These are phyloP conservation scores for Drosophila truncata DNA, from an alignment of 1,140 invertebrate genomes.

Conservation along the genomic window DNA sequence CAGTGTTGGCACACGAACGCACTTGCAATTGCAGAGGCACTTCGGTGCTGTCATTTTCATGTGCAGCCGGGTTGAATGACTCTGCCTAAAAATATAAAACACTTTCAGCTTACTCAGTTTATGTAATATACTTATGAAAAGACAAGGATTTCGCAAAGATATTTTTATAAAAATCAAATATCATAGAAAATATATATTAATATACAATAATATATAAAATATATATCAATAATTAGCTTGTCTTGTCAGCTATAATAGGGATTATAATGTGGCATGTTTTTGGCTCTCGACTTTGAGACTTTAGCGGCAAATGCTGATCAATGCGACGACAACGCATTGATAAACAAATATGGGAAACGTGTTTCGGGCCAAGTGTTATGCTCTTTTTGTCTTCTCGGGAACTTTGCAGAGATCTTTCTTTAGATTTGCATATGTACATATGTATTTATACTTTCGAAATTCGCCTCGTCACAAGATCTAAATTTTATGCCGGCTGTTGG, in stretches of 20 bases:
- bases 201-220: not conserved
- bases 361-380: conserved; percentile 32
- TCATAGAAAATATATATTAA: not conserved
- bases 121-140: conserved; percentile 30
- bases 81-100: conserved; percentile 40
- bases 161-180: not conserved
- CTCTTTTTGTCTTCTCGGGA: not conserved
- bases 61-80: conserved; percentile 70
- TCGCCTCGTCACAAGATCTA: conserved; percentile 30
- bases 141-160: not conserved
- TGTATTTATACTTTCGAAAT: conserved; percentile 8
- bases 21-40: conserved; percentile 34
- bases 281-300: conserved; percentile 27
- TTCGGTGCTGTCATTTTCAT: conserved; percentile 12
- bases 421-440: conserved; percentile 20
- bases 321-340: conserved; percentile 38
- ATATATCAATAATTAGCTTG: not conserved
- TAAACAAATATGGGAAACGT: conserved; percentile 53
- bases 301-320: conserved; percentile 33
- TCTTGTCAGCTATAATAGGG: not conserved
- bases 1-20: conserved; percentile 50
- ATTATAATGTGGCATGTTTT: conserved; percentile 24
- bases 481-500: conserved; percentile 26
- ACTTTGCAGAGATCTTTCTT: conserved; percentile 31
- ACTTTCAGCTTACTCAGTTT: conserved; percentile 25